A percentile compares a stretch with the other conserved stretches of the same genome.
phyloP scores from a whole-genome alignment of 2,113 vertebrate genomes.

The Brachyhypopomus occidentalis region DNA sequence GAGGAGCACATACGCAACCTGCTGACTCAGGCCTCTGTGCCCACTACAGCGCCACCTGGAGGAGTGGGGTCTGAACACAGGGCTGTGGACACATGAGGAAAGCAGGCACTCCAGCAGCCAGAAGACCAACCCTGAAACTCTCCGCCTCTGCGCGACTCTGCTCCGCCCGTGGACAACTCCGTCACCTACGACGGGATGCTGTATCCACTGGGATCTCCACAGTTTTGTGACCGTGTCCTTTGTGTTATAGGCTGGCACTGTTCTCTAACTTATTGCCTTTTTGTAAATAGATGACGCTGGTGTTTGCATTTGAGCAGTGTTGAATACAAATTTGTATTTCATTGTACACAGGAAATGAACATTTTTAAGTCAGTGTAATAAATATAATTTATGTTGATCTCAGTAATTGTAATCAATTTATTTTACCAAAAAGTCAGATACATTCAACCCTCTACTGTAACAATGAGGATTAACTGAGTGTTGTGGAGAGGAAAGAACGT shows the following conservation, averaged over 20 bases:
- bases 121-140: not conserved
- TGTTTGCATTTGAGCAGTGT: conserved; percentile 12
- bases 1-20: conserved; percentile 82
- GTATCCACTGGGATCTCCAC: not conserved
- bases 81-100: not conserved
- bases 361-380: conserved; percentile 4
- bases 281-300: conserved; percentile 27
- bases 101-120: not conserved
- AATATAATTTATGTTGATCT: not conserved
- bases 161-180: not conserved
- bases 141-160: not conserved
- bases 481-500: not conserved
- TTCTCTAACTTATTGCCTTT: conserved; percentile 15
- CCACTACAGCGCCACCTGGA: conserved; percentile 32
- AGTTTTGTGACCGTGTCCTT: not conserved
- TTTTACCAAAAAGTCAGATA: too few species aligned
- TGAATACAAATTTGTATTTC: not conserved
- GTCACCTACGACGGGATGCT: not conserved
- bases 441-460: not conserved
- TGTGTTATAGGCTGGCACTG: conserved; percentile 23
- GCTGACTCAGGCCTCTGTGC: conserved; percentile 74
- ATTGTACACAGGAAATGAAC: conserved; percentile 39
- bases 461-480: not conserved
- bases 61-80: not conserved
- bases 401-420: too few species aligned